Base-by-base conservation (phyloP, 2,113 vertebrate species). In the Oophaga pumilio region DNA sequence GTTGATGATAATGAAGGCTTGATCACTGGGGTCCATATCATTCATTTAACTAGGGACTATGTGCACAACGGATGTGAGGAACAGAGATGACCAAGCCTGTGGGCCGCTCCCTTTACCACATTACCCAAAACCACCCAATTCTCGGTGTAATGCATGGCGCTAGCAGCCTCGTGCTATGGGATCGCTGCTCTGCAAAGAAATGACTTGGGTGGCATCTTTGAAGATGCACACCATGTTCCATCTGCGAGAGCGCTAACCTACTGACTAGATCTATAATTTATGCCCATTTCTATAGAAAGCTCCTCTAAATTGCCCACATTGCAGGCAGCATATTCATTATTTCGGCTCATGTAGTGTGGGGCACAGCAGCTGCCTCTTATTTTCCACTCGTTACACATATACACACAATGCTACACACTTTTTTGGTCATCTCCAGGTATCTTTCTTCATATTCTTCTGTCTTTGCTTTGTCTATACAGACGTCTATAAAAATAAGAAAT, bases 381-480 rank as follows among this genome's bases (percentile, higher is more conserved):
- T 69, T 28, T 33, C 12, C 4, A n/a, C n/a, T 28, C 4, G 13
- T 69, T 15, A 50, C 52, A 76, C 20, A 49, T 50, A 22, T 22
- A 74, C 33, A 73, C 8, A 85, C 76, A 86, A 84, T 85, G 59
- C 50, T 87, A 94, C 95, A 95, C 92, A 95, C 98, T 94, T 98
- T 98, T 90, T 95, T 96, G 52, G 91, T 93, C 90, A 97, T 92
- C 89, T 98, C 97, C 66, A 94, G 95, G 88, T 95, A 94, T 90
- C 92, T 96, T 90, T 96, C 96, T 93, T 98, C 97, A 91, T 90
- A 96, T 87, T 98, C 97, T 91, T 98, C 97, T 69, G 94, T 87
- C 90, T 95, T 96, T 43, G 96, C 95, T 93, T 97, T 97, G 89
- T 98, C 96, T 80, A 96, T 91, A 91, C 97, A 99, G 90, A 96